Conservation (phyloP, 2,888 invertebrate species). For the Mimumesa dahlbomi region DNA sequence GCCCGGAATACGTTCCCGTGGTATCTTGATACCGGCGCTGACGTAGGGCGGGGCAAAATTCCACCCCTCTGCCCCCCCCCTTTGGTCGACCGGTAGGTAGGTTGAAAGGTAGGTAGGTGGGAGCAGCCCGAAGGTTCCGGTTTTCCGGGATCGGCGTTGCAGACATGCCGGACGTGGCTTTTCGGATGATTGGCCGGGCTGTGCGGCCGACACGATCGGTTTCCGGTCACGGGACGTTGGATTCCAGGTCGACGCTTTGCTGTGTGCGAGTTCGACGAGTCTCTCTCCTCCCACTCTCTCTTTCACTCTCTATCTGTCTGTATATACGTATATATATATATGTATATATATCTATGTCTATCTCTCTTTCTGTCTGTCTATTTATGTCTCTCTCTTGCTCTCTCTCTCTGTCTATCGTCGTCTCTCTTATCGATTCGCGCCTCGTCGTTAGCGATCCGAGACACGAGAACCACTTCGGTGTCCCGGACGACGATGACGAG, state of each 20-base stretch:
- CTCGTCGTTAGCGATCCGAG: constrained; percentile 61
- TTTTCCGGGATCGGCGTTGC: constrained; percentile 70
- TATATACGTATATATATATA: too few relatives aligned
- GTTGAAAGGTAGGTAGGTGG: too few relatives aligned
- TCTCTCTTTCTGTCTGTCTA: too few relatives aligned
- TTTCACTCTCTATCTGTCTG: too few relatives aligned
- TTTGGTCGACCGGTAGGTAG: too few relatives aligned
- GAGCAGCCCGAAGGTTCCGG: constrained; percentile 63
- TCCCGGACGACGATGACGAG: constrained; percentile 25
- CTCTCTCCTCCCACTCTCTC: too few relatives aligned
- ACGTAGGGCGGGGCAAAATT: constrained; percentile 42
- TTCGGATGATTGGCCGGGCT: constrained; percentile 64
- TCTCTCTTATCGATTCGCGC: constrained; percentile 65
- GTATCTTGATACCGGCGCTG: constrained; percentile 49
- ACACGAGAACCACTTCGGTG: constrained; percentile 31
- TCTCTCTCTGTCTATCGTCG: too few relatives aligned
- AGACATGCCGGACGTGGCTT: constrained; percentile 72
- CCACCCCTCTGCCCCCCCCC: too few relatives aligned
- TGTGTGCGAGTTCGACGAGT: constrained; percentile 41
- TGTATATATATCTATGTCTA: too few relatives aligned
- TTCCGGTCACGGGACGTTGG: constrained; percentile 73
- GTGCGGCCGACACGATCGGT: constrained; percentile 71
- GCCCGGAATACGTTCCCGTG: constrained; percentile 49
- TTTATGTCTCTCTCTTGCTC: too few relatives aligned
- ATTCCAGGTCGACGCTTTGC: constrained; percentile 66